Evolutionary conservation across 2,888 invertebrate genomes (phyloP), one percentile per base, ranked within the genome.

Genomic region (Rhimphoctona megacephalus): DNA sequence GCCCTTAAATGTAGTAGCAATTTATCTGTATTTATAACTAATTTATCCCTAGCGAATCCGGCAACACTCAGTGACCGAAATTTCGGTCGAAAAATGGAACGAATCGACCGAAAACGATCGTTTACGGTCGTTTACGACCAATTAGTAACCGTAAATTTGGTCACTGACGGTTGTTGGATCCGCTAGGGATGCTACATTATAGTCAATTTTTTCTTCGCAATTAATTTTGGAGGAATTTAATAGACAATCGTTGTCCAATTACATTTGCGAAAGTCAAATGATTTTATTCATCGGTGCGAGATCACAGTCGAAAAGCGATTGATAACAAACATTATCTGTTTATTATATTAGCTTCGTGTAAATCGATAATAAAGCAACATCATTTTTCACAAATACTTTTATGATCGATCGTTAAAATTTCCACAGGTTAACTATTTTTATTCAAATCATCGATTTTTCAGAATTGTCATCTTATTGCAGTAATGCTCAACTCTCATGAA

Each of bases 311-410:
- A 25, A 57, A 11, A 5, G 19, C 14, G 22, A 74, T 61, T 57
- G 57, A 61, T 43, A 19, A 33, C 70, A 19, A 70, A 39, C 30
- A 19, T n/a, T n/a, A 67, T 67, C 33, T 30, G 54, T 17, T 61
- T 30, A 57, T 57, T 57, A 14, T 74, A 57, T 54, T 25, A 57
- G 19, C 25, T 61, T 25, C 25, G 43, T 74, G 39, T 57, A 74
- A 25, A 61, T 43, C 9, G 74, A 74, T 49, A 76, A 76, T 76
- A 76, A 76, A 76, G 33, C 0, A 22, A 52, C n/a, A 36, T 54
- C 11, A 4, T 67, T 67, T 73, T 64, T n/a, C 46, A 76, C 30
- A 1, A 19, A 76, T 61, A 76, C 11, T 61, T 49, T 43, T 11
- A 5, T 54, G 36, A 57, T 57, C 14, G 19, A 7, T 14, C n/a